Conservation (phyloP, 2,113 vertebrate species). For the Ginglymostoma cirratum region DNA sequence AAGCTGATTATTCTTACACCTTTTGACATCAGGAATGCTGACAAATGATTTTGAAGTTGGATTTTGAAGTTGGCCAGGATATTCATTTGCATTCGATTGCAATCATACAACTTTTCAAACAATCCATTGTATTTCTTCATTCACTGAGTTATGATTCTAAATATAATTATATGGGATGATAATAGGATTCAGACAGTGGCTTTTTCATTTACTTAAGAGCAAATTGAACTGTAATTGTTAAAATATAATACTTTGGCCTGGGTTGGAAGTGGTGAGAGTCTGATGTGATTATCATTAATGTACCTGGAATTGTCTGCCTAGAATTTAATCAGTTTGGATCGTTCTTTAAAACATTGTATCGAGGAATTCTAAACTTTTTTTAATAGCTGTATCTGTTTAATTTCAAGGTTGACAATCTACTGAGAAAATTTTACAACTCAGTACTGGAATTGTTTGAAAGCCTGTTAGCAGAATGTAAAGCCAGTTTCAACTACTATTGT, state of each 20-base stretch:
- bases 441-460: not conserved
- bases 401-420: constrained; percentile 8
- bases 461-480: not conserved
- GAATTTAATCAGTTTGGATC: not conserved
- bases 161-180: not conserved
- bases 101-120: not conserved
- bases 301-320: not conserved
- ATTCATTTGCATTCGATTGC: not conserved
- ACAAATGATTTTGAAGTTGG: not conserved
- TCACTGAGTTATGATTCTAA: not conserved
- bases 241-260: not conserved
- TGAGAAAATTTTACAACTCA: not conserved
- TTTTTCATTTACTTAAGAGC: not conserved
- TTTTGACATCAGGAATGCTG: not conserved
- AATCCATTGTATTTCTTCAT: not conserved
- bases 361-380: not conserved
- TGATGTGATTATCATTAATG: not conserved
- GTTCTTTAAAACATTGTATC: not conserved
- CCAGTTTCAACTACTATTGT: not conserved
- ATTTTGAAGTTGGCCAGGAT: not conserved
- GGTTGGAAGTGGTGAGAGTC: not conserved
- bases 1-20: not conserved
- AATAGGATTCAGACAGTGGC: not conserved
- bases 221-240: not conserved
- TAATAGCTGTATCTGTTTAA: not conserved